Evolutionary conservation across 2,888 invertebrate species (phyloP).

Genomic region (Conchocele bisecta): DNA sequence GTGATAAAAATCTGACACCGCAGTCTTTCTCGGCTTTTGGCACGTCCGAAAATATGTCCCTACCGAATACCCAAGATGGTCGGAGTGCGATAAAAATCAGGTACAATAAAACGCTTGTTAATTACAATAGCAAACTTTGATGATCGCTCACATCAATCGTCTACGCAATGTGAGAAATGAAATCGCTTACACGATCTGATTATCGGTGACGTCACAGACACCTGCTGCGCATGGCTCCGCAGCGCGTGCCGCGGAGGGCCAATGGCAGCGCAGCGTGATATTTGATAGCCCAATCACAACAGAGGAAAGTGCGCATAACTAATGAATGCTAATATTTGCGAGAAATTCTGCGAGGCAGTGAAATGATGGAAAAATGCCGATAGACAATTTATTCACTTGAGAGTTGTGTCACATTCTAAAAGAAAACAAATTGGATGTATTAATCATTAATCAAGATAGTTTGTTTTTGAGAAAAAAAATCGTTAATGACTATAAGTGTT

Average conservation of each 20-base stretch:
- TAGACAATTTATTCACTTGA: too few relatives aligned
- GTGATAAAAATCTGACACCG: slow-evolving; percentile 20
- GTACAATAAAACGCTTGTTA: slow-evolving; percentile 40
- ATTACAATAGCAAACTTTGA: background rate
- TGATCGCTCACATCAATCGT: slow-evolving; percentile 8
- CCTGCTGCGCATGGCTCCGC: slow-evolving; percentile 46
- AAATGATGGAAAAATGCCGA: too few relatives aligned
- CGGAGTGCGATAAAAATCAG: slow-evolving; percentile 37
- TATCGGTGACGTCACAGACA: slow-evolving; percentile 32
- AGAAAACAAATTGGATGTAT: too few relatives aligned
- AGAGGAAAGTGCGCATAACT: slow-evolving; percentile 20
- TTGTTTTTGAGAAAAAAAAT: too few relatives aligned
- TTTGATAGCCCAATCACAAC: slow-evolving; percentile 48
- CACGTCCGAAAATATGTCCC: slow-evolving; percentile 54
- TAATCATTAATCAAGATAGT: too few relatives aligned
- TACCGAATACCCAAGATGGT: slow-evolving; percentile 46
- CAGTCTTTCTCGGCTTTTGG: slow-evolving; percentile 3
- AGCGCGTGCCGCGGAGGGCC: slow-evolving; percentile 47
- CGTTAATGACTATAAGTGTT: too few relatives aligned
- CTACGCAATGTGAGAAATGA: too few relatives aligned
- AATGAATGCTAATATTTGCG: slow-evolving; percentile 2
- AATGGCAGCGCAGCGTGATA: too few relatives aligned
- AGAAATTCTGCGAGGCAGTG: slow-evolving; percentile 4
- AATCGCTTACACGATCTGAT: background rate
- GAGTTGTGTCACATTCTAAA: too few relatives aligned